Evolutionary conservation across 2,888 invertebrate species (phyloP).

Genomic region (Tricholauxania praeusta): DNA sequence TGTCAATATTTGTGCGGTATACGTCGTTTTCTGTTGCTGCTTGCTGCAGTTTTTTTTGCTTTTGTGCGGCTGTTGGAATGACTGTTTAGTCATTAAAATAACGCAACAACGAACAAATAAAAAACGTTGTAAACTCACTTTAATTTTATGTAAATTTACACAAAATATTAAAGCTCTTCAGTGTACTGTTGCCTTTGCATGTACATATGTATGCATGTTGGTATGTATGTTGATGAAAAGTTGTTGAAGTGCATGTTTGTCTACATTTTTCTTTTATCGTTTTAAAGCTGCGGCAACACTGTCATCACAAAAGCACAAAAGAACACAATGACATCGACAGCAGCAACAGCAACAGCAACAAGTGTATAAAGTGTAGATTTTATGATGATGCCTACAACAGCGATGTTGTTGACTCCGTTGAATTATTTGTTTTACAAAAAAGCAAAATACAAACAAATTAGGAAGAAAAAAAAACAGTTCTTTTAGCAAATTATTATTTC

Average conservation of each 20-base stretch:
- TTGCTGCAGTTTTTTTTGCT: neutral
- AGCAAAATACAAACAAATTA: no score
- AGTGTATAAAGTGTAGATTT: neutral
- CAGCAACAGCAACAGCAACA: slow-evolving; percentile 5
- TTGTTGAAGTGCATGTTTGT: no score
- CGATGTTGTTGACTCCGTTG: no score
- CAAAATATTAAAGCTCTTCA: slow-evolving; percentile 20
- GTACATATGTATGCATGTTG: no score
- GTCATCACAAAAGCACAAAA: slow-evolving; percentile 1
- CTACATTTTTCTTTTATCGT: neutral
- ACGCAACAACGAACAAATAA: neutral
- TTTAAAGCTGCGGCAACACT: slow-evolving; percentile 7
- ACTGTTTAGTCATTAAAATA: slow-evolving; percentile 15
- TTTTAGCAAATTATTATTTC: no score
- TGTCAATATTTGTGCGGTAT: no score
- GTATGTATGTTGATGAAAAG: no score
- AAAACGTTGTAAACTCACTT: slow-evolving; percentile 13
- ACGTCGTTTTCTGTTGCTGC: neutral
- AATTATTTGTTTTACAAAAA: no score
- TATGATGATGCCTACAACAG: neutral
- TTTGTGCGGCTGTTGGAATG: neutral
- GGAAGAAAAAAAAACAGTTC: no score
- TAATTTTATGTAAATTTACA: slow-evolving; percentile 25
- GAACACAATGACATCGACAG: neutral
- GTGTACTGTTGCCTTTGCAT: neutral